Base-by-base conservation (phyloP, 53 echinoderm and acorn worm genomes). In the Paracentrotus lividus region DNA sequence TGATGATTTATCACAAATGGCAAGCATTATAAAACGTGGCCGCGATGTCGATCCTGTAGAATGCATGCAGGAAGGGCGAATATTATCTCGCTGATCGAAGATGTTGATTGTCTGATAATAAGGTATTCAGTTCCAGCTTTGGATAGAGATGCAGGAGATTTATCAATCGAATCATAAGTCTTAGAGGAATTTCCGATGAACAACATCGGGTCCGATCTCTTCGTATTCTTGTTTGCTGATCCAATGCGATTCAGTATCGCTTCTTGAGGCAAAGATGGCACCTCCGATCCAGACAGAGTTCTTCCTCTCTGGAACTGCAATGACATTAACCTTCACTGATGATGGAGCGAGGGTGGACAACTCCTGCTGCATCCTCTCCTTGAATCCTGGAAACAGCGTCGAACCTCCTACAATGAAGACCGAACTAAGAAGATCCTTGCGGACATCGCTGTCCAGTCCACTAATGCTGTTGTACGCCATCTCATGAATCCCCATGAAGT, bases 211-310 rank as follows among this genome's bases (percentile, higher is more conserved):
- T 81, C 97, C 97, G 32, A 94, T 94, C 94, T 96, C 97, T 32
- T 97, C 96, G 78, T 97, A 97, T 52, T 97, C 97, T 86, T 97
- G 95, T 88, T 97, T 97, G 94, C 90, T 95, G 90, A 97, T 96
- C 96, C 97, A 97, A 95, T 96, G 55, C 42, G 44, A 24, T 64
- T 97, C 96, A 94, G 88, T 57, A 18, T 36, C 24, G 23, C 47
- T 47, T n/a, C 8, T 44, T 3, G 81, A 81, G 27, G 81, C 81
- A 81, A 81, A 81, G 47, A 81, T 81, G 36, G 87, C 12, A 38
- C 87, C 87, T 54, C 87, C 87, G 32, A 54, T 87, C 87, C 87
- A 87, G 16, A 87, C 87, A 15, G 87, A 87, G 33, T 87, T 33
- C 29, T 87, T 52, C 57, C 87, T 87, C 38, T 87, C 87, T 2